Base-by-base conservation (phyloP, 2,797 vertebrate genomes). In the Mionectes olivaceus region DNA sequence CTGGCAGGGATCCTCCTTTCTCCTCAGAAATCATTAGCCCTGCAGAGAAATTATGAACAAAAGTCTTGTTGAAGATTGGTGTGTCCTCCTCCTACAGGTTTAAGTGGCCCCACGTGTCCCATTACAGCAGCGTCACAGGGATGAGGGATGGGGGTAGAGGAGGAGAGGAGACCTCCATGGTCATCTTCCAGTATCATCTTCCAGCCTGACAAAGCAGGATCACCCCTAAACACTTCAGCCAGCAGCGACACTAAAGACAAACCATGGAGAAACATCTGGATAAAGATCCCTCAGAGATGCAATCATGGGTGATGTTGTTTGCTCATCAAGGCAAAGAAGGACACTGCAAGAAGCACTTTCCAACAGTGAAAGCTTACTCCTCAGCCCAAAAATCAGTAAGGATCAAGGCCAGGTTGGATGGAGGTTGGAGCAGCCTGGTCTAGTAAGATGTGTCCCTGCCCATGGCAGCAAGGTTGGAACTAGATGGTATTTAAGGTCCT, bases 101-200 rank as follows among this genome's bases (percentile, higher is more conserved):
- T 77, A 69, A 41, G 24, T 18, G 50, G 13, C 23, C 27, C 13
- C 1, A 0, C 1, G 0, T 24, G 17, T 30, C 39, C 32, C 63
- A 7, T 44, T 55, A 52, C 0, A n/a, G 25, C 22, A 74, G 43
- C 32, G 47, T 19, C 33, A 70, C n/a, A 30, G 41, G 24, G 16
- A 56, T 47, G 37, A 59, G n/a, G n/a, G 18, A 64, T 43, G n/a
- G 53, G 35, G 23, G 33, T 12, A 35, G 18, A 43, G 43, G 33
- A 53, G 68, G 44, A 67, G 25, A 57, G 5, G 4, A 75, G 18
- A 64, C 32, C 22, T 65, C 74, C 32, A 5, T 5, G 6, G 63
- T 35, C 35, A 35, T 7, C 35, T 35, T 35, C 35, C 35, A 47
- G 17, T 43, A 53, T 56, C 28, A 19, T 56, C 50, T 50, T 71